Evolutionary conservation across 2,888 invertebrate genomes (phyloP).

Genomic region (Trilocha varians): DNA sequence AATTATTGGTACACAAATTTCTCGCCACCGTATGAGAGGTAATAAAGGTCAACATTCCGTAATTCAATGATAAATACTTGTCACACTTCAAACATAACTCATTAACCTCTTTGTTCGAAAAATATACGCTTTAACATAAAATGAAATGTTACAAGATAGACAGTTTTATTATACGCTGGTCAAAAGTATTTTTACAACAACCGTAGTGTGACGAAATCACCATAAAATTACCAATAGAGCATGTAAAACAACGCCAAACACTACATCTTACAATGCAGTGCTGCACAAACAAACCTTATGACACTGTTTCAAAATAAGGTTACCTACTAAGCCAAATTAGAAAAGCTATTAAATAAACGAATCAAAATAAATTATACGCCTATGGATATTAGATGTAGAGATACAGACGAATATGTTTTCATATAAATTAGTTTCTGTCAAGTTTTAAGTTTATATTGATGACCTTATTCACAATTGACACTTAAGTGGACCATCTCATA

Average conservation of each 20-base stretch:
- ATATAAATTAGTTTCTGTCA: background rate
- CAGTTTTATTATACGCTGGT: background rate
- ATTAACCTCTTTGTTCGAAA: background rate
- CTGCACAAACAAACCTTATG: background rate
- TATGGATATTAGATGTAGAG: too few relatives aligned
- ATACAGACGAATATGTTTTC: too few relatives aligned
- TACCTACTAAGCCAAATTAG: conserved; percentile 16
- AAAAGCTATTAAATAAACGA: conserved; percentile 1
- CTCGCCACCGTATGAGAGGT: conserved; percentile 31
- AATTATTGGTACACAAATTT: conserved; percentile 46
- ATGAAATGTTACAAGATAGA: too few relatives aligned
- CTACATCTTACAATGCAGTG: background rate
- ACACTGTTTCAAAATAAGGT: conserved; percentile 7
- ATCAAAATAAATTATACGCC: background rate
- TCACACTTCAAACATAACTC: background rate
- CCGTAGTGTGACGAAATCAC: background rate
- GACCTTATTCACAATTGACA: conserved; percentile 51
- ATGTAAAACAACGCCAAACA: background rate
- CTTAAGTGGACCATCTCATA: conserved; percentile 34
- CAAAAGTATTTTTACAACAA: background rate
- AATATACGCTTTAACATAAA: background rate
- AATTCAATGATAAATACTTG: conserved; percentile 3
- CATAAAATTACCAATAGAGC: background rate
- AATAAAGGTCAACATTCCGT: conserved; percentile 27
- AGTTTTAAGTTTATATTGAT: conserved; percentile 6